Percentiles rank a stretch among this genome's conserved stretches.
Conservation (phyloP, 1,140 invertebrate species). For the Cherax destructor region DNA sequence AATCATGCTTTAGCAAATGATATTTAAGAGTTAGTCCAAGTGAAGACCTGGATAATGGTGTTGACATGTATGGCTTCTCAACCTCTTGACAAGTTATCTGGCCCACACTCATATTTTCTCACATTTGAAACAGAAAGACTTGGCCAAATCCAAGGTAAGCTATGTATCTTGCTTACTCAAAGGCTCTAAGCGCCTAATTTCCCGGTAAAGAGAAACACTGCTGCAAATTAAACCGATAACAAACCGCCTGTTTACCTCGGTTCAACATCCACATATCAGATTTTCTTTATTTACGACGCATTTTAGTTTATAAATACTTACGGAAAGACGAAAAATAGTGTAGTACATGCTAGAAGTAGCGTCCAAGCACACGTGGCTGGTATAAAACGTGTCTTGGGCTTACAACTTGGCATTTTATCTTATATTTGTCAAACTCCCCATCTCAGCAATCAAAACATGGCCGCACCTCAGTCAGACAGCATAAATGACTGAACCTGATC, state of each 20-base stretch:
- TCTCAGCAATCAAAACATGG: conserved; percentile 72
- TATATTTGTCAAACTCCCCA: conserved; percentile 67
- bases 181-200: background rate
- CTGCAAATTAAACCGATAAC: background rate
- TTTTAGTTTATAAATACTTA: conserved; percentile 74
- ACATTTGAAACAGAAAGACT: background rate
- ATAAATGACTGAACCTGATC: conserved; percentile 34
- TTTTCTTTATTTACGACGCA: background rate
- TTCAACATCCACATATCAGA: background rate
- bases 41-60: too few relatives aligned
- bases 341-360: conserved; percentile 78
- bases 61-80: background rate
- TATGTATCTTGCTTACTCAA: background rate
- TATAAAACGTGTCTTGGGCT: conserved; percentile 75
- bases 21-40: too few relatives aligned
- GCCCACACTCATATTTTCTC: background rate
- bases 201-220: background rate
- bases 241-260: background rate
- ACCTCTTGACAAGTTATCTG: background rate
- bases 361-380: conserved; percentile 80
- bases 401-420: conserved; percentile 74
- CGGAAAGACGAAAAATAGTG: conserved; percentile 79
- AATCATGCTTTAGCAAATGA: too few relatives aligned
- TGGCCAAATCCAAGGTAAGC: background rate
- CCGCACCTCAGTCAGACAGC: conserved; percentile 51